Evolutionary conservation across 2,797 vertebrate genomes (phyloP), one percentile per base, ranked within the genome.

Genomic region (Spatula clypeata): DNA sequence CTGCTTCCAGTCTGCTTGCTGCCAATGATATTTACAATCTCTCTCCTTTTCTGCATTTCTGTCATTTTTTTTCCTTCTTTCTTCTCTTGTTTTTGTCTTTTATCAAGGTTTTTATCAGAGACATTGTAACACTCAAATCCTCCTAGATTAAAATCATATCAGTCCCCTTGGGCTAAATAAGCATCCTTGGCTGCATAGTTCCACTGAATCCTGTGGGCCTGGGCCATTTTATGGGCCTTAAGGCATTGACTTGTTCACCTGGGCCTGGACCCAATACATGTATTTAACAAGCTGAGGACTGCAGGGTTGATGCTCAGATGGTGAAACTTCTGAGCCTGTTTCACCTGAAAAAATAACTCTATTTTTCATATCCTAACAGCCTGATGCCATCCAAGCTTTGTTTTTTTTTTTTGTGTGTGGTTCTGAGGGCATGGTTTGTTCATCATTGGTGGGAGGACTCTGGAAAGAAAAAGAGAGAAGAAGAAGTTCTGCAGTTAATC

Each of bases 21-120:
- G 82, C 74, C 91, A 91, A 60, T 19, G 20, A 71, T 90, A 96
- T 82, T 91, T 92, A 79, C 51, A 84, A 58, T 79, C 26, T 66
- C 27, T 11, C 36, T 65, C 27, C 29, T 4, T 79, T 12, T 51
- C 24, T 47, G 3, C 20, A 38, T 66, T 72, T 53, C 42, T 58
- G 7, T 51, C 45, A 2, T 24, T 42, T n/a, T 16, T 44, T 18
- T 44, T 24, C 9, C 32, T 13, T n/a, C 31, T 54, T 24, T 23
- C 4, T 15, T 38, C 15, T 3, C 19, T 31, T 34, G 12, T 5
- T 1, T 14, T 64, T 57, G 23, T 40, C 10, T 60, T 44, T 72
- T 5, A 38, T 32, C 19, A 6, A 61, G 3, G 4, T 83, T 76
- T 85, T 79, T 64, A 45, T 7, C 8, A 0, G 54, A 54, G 67